Conservation (phyloP, 2,888 invertebrate genomes). For the Lordiphosa fenestrarum region DNA sequence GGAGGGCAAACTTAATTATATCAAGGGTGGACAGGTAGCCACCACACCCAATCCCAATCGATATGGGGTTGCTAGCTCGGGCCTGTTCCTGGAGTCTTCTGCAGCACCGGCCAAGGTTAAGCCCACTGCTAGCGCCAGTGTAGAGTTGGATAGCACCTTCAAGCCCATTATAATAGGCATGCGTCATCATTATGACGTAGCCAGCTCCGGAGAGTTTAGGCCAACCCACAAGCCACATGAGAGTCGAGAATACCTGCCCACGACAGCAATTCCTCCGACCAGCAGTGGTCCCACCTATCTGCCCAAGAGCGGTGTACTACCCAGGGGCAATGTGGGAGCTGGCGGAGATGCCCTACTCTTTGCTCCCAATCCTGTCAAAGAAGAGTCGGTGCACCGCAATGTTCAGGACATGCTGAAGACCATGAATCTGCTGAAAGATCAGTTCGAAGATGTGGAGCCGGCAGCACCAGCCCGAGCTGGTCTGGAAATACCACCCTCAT, state of each 20-base stretch:
- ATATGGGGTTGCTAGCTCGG: slow-evolving; percentile 51
- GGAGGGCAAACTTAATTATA: slow-evolving; percentile 66
- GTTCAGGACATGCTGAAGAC: slow-evolving; percentile 87
- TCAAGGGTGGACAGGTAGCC: slow-evolving; percentile 55
- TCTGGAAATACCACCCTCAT: slow-evolving; percentile 86
- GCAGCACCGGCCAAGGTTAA: slow-evolving; percentile 40
- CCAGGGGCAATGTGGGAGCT: slow-evolving; percentile 49
- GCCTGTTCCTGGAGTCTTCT: slow-evolving; percentile 54
- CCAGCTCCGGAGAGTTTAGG: slow-evolving; percentile 52
- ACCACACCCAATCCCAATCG: slow-evolving; percentile 72
- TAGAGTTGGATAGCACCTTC: slow-evolving; percentile 55
- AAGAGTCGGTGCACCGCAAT: slow-evolving; percentile 83
- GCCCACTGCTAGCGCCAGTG: slow-evolving; percentile 45
- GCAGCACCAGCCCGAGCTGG: slow-evolving; percentile 83
- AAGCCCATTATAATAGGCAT: slow-evolving; percentile 70
- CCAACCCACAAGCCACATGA: slow-evolving; percentile 40
- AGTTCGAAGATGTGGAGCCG: slow-evolving; percentile 78
- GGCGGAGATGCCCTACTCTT: slow-evolving; percentile 64
- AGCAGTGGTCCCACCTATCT: slow-evolving; percentile 77
- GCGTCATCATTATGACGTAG: slow-evolving; percentile 66
- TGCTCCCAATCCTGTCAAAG: slow-evolving; percentile 65
- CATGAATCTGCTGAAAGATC: slow-evolving; percentile 83
- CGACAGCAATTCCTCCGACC: slow-evolving; percentile 54
- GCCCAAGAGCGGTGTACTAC: slow-evolving; percentile 58
- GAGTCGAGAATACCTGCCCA: slow-evolving; percentile 54